These are phyloP conservation scores for Suillia variegata DNA, from an alignment of 2,888 invertebrate genomes.

Conservation along the genomic window DNA sequence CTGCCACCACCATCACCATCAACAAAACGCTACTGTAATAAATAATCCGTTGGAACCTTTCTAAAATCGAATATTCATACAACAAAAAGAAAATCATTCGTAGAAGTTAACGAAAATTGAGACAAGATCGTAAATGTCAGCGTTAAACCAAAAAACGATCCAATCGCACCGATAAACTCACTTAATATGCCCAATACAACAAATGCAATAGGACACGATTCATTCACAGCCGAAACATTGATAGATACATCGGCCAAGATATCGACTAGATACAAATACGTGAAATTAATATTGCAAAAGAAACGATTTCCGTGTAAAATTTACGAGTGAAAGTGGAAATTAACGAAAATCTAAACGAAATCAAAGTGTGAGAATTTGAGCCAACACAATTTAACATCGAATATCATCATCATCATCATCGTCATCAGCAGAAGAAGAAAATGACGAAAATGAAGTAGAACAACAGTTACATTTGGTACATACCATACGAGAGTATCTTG, in stretches of 20 bases:
- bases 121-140: slow-evolving; percentile 14
- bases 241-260: too few species aligned
- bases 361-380: not conserved
- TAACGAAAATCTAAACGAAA: not conserved
- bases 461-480: not conserved
- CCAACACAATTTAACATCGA: not conserved
- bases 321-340: slow-evolving; percentile 5
- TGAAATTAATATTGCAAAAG: slow-evolving; percentile 7
- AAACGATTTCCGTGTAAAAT: not conserved
- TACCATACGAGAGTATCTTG: not conserved
- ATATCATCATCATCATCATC: not conserved
- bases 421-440: not conserved
- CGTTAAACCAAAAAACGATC: not conserved
- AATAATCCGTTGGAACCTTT: not conserved
- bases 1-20: not conserved
- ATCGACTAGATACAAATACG: too few species aligned
- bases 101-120: slow-evolving; percentile 15
- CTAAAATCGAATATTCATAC: too few species aligned
- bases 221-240: not conserved
- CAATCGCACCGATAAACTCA: not conserved
- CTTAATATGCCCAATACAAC: slow-evolving; percentile 5
- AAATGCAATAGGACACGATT: not conserved
- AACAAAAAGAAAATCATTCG: not conserved
- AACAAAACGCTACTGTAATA: slow-evolving; percentile 10
- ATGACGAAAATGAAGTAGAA: too few species aligned